Conservation (phyloP, 2,797 vertebrate species). For the Cossypha niveicapilla region DNA sequence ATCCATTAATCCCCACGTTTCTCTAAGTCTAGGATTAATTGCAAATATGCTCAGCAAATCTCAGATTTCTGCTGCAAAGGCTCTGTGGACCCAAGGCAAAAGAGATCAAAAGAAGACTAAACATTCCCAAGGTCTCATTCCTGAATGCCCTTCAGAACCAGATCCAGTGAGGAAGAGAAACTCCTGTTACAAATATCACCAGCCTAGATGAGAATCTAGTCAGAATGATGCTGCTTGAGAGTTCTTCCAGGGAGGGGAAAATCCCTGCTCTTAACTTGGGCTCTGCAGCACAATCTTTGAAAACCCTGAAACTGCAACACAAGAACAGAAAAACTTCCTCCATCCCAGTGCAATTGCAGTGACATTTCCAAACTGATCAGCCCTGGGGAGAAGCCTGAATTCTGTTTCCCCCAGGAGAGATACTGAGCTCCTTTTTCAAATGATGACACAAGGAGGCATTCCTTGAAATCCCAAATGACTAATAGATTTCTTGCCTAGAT, state of each 20-base stretch:
- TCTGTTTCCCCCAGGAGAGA: background rate
- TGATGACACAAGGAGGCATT: background rate
- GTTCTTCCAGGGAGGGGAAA: background rate
- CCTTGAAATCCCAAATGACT: constrained; percentile 28
- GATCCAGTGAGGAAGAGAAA: background rate
- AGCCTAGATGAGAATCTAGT: background rate
- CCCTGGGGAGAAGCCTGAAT: background rate
- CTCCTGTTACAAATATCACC: background rate
- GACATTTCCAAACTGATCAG: background rate
- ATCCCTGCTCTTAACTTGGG: background rate
- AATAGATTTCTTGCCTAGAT: background rate
- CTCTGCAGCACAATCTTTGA: background rate
- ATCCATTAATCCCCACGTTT: constrained; percentile 22
- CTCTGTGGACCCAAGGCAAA: background rate
- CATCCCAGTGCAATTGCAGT: background rate
- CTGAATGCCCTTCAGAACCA: background rate
- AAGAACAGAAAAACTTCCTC: background rate
- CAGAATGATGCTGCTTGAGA: background rate
- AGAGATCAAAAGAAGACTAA: constrained; percentile 18
- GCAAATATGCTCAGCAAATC: constrained; percentile 12
- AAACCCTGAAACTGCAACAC: background rate
- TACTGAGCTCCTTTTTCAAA: background rate
- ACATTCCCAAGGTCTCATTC: background rate
- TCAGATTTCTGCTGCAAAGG: background rate
- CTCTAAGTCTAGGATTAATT: constrained; percentile 35